Percentiles rank a stretch among this genome's conserved stretches.
Conservation (phyloP, 2,113 vertebrate species). For the Haemorhous mexicanus region DNA sequence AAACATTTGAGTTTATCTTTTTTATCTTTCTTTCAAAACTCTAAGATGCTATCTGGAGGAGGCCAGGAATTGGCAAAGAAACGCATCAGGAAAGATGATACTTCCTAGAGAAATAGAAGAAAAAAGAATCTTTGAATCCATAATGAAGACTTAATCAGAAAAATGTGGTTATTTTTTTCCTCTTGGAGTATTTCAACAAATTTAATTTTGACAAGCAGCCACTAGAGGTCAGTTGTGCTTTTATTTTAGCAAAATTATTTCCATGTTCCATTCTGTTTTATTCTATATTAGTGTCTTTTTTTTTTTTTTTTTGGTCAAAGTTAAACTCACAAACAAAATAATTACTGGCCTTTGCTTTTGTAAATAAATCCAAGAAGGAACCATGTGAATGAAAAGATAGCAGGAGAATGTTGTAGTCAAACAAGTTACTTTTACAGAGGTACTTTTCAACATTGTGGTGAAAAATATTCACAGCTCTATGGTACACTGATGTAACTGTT, state of each 20-base stretch:
- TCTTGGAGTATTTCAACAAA: neutral
- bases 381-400: neutral
- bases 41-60: neutral
- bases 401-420: neutral
- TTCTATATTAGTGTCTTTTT: neutral
- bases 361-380: neutral
- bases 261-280: neutral
- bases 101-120: neutral
- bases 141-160: neutral
- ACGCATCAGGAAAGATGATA: neutral
- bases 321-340: neutral
- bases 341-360: neutral
- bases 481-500: neutral
- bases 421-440: accelerated
- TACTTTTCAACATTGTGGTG: neutral
- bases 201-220: constrained; percentile 37
- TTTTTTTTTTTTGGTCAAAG: neutral
- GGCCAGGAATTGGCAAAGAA: neutral
- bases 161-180: accelerated
- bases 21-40: neutral
- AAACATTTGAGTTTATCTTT: neutral
- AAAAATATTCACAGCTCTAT: neutral
- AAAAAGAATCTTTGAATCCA: neutral
- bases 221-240: constrained; percentile 66
- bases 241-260: neutral